Evolutionary conservation across 2,888 invertebrate genomes (phyloP), one percentile per base, ranked within the genome.

Genomic region (Microdon myrmicae): DNA sequence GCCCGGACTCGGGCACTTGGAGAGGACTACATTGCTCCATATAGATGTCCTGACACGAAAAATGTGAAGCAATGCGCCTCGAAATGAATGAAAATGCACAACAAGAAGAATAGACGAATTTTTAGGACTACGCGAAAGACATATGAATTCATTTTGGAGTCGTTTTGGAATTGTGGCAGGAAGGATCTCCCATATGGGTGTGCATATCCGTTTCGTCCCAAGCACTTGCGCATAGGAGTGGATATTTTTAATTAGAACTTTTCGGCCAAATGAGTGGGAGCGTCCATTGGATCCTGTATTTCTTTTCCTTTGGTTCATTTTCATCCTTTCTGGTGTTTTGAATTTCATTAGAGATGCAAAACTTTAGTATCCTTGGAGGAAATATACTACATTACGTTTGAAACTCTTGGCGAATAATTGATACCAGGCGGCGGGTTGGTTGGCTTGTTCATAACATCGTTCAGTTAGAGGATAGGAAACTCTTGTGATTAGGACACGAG

Each of bases 211-310:
- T 14, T 22, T 29, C 41, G 13, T 20, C 19, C 16, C 13, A 29
- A 19, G 29, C 12, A 22, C 44, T 49, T 61, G 61, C 47, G 56
- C 58, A 58, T 20, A 47, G 39, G 34, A 64, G 58, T 64, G 64
- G 45, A 64, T 58, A 64, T 64, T 64, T 64, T 64, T 64, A 64
- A 64, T 64, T 64, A 64, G 64, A 64, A 58, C 58, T 58, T 64
- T 64, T 61, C 41, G 61, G 44, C 49, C 56, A 60, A 60, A 60
- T 53, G 47, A 53, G 53, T 43, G 23, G 29, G 32, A n/a, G 44
- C 23, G 20, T 5, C 6, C 3, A 9, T 3, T 10, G 16, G 20
- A 20, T 9, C 37, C 35, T 28, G 16, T 17, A 32, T 26, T 39
- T 23, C 19, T 49, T 25, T 10, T 32, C 41, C 29, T 32, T 17